Evolutionary conservation across 1,140 invertebrate genomes (phyloP).

Genomic region (Drosophila kohkoa): DNA sequence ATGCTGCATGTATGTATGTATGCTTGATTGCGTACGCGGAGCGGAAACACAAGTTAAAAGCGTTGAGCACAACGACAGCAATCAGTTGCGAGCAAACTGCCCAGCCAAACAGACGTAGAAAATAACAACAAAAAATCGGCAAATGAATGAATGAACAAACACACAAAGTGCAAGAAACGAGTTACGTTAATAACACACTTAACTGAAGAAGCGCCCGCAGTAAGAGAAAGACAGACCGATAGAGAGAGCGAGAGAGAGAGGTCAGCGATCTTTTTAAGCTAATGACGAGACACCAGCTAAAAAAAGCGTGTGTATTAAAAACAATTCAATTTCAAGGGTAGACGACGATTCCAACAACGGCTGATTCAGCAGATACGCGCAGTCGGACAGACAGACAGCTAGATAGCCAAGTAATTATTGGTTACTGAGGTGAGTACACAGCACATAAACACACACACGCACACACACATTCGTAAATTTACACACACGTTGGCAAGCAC

Average conservation of each 20-base stretch:
- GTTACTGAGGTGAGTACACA: slow-evolving; percentile 44
- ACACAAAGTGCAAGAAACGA: slow-evolving; percentile 71
- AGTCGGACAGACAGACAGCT: not conserved
- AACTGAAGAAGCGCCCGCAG: slow-evolving; percentile 57
- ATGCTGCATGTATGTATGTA: not conserved
- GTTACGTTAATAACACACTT: slow-evolving; percentile 60
- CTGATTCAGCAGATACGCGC: slow-evolving; percentile 32
- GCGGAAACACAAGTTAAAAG: slow-evolving; percentile 61
- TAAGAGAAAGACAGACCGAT: slow-evolving; percentile 2
- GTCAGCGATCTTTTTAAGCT: slow-evolving; percentile 73
- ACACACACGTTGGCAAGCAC: slow-evolving; percentile 47
- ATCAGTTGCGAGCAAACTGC: slow-evolving; percentile 65
- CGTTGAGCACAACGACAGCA: slow-evolving; percentile 40
- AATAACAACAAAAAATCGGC: slow-evolving; percentile 36
- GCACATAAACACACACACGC: slow-evolving; percentile 8
- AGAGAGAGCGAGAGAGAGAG: slow-evolving; percentile 37
- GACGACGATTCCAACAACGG: slow-evolving; percentile 1
- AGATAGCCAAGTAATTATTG: slow-evolving; percentile 35
- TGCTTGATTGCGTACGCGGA: not conserved
- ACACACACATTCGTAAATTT: not conserved
- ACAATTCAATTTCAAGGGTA: slow-evolving; percentile 62
- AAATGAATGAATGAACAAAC: slow-evolving; percentile 63
- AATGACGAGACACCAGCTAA: slow-evolving; percentile 24
- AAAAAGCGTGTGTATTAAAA: slow-evolving; percentile 31
- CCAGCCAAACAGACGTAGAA: slow-evolving; percentile 73